Conservation (phyloP, 2,888 invertebrate genomes). For the Pachymerium ferrugineum region DNA sequence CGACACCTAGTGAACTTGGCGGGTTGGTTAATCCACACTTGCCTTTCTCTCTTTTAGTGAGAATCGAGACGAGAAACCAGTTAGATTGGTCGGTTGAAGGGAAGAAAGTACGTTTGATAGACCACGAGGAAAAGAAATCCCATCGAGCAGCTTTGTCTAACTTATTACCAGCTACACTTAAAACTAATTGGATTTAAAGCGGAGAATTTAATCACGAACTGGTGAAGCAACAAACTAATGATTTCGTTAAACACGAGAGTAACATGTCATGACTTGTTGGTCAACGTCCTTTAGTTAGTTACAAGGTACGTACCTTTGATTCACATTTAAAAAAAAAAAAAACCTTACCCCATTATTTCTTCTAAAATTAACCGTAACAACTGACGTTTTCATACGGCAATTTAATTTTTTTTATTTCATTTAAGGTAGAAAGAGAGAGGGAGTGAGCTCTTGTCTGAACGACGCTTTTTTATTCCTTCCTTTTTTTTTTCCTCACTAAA, state of each 20-base stretch:
- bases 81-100: neutral
- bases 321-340: neutral
- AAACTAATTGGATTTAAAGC: conserved; percentile 2
- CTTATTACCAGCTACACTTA: neutral
- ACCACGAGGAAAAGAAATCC: neutral
- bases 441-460: neutral
- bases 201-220: neutral
- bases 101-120: neutral
- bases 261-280: neutral
- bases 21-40: neutral
- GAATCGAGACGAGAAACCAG: neutral
- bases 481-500: neutral
- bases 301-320: neutral
- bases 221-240: neutral
- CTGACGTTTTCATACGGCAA: too few relatives aligned
- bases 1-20: neutral
- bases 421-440: too few relatives aligned
- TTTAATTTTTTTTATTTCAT: neutral
- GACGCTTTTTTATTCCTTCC: neutral
- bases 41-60: neutral
- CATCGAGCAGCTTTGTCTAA: neutral
- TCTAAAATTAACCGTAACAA: too few relatives aligned
- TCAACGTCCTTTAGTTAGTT: neutral
- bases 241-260: neutral
- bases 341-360: too few relatives aligned